Evolutionary conservation across 2,888 invertebrate species (phyloP), one percentile per base, ranked within the genome.

Genomic region (Cloeon dipterum): DNA sequence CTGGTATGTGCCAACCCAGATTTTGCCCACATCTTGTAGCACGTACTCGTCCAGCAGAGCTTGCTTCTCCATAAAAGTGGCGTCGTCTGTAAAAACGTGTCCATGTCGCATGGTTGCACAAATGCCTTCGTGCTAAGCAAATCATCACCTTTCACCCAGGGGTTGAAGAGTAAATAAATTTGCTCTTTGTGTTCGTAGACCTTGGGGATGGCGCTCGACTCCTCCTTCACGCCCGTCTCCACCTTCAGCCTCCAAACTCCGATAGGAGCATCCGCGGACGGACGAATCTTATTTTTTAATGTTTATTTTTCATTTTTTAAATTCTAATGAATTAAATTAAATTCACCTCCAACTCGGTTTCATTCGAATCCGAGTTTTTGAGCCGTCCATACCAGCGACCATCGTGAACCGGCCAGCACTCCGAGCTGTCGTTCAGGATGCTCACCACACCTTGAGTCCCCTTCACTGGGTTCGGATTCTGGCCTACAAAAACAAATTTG

Each of bases 21-120:
- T 73, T 53, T 83, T 78, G 33, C 85, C 85, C n/a, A 74, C 70
- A 50, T 85, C 83, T 42, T 71, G 77, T 41, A 77, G 50, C 8
- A 85, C 64, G 50, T 81, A 83, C 49, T 85, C 85, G 39, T 78
- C 71, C 2, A 81, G 61, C 2, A 70, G 57, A 3, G 60, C 58
- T 39, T 66, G 63, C 36, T 78, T 72, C 35, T 72, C 70, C 73
- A 85, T 68, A 53, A 64, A 78, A 8, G 78, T 78, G 42, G 68
- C 59, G 52, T 85, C 85, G 50, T 73, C 82, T 81, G 49, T 3
- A 46, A 47, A 39, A 26, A 32, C 10, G 10, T n/a, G n/a, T n/a
- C n/a, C n/a, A n/a, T n/a, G n/a, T n/a, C n/a, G 5, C 17, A 7
- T 10, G 20, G 2, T 17, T 7, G n/a, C n/a, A 3, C 11, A 8